phyloP scores from a whole-genome alignment of 2,113 vertebrate species.

The Prolemur simus region DNA sequence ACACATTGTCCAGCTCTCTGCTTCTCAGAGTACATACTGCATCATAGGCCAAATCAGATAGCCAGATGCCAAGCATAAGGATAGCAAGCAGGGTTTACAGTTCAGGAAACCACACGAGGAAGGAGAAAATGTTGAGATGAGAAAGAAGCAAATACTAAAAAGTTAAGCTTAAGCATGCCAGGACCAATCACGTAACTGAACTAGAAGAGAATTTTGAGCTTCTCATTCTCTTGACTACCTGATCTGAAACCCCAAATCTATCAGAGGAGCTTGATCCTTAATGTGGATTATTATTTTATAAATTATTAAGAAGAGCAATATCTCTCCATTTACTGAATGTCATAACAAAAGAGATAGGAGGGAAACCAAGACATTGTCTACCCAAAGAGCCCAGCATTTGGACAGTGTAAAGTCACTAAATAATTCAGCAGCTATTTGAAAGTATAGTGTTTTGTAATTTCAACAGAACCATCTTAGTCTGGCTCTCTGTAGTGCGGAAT shows the following conservation, averaged over 20 bases:
- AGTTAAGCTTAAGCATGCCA: neutral
- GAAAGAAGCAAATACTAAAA: neutral
- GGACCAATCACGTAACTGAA: neutral
- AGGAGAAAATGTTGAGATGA: neutral
- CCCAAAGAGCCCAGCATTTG: conserved; percentile 85
- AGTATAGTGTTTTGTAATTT: conserved; percentile 83
- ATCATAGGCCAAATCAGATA: neutral
- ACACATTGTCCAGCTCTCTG: neutral
- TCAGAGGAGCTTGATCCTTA: conserved; percentile 67
- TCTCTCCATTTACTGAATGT: conserved; percentile 83
- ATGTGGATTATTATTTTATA: conserved; percentile 76
- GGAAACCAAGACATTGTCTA: conserved; percentile 86
- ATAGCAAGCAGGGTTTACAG: neutral
- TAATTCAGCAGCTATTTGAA: conserved; percentile 88
- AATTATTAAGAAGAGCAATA: conserved; percentile 84
- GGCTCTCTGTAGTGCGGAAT: conserved; percentile 42
- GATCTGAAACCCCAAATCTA: conserved; percentile 58
- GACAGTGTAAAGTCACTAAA: conserved; percentile 86
- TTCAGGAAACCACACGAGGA: neutral
- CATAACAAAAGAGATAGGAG: conserved; percentile 81
- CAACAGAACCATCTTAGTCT: conserved; percentile 67
- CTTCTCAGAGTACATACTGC: neutral
- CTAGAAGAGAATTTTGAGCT: conserved; percentile 34
- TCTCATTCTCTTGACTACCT: neutral
- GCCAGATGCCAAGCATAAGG: neutral